These are phyloP conservation scores for Gonioctena quinquepunctata DNA, from an alignment of 1,140 invertebrate species.

Conservation along the genomic window DNA sequence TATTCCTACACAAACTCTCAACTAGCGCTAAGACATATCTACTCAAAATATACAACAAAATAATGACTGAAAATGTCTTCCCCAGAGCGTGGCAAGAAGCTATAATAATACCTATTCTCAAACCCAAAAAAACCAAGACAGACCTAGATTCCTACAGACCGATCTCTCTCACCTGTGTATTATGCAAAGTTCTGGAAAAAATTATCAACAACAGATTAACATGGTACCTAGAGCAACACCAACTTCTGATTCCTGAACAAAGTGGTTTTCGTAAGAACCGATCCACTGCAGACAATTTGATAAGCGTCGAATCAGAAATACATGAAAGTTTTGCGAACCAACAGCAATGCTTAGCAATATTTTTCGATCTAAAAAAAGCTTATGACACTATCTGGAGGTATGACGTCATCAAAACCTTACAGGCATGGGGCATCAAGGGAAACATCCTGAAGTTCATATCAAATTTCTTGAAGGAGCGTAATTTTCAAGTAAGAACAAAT, in stretches of 20 bases:
- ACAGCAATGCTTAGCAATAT: background rate
- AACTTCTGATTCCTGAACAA: background rate
- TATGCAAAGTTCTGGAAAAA: conserved; percentile 23
- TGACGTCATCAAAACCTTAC: background rate
- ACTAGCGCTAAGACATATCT: background rate
- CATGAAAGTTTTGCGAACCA: conserved; percentile 13
- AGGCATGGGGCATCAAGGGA: background rate
- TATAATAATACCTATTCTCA: background rate
- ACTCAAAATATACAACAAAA: background rate
- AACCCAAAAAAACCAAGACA: background rate
- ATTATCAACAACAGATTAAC: conserved; percentile 13
- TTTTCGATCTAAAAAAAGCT: conserved; percentile 17
- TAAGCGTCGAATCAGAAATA: conserved; percentile 1
- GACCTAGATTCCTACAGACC: conserved; percentile 9
- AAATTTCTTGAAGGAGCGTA: background rate
- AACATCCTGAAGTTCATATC: background rate
- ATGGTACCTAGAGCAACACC: conserved; percentile 7
- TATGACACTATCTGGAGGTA: conserved; percentile 4
- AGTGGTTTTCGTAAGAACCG: background rate
- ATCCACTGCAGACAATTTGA: background rate
- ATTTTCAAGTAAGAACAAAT: background rate
- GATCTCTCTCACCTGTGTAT: conserved; percentile 7
- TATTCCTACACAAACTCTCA: background rate
- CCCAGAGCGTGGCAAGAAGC: background rate
- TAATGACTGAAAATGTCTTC: background rate